Evolutionary conservation across 2,113 vertebrate genomes (phyloP).

Genomic region (Carlito syrichta): DNA sequence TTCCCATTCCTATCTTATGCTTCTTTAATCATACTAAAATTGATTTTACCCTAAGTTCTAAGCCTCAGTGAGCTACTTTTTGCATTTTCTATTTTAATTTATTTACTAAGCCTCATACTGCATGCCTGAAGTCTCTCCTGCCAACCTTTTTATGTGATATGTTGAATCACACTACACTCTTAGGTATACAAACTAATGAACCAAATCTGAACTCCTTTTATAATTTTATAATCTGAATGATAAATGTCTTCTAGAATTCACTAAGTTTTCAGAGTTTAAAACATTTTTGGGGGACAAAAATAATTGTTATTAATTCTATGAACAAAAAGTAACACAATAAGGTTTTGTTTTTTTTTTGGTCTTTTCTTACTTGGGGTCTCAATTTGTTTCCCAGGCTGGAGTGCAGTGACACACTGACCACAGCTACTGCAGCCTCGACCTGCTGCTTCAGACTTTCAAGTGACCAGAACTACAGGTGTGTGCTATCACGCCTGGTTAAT

Average conservation of each 20-base stretch:
- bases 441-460: too few species aligned
- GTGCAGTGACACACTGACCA: too few species aligned
- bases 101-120: not conserved
- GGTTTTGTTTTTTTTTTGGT: not conserved
- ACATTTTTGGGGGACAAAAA: not conserved
- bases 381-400: too few species aligned
- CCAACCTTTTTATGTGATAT: not conserved
- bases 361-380: too few species aligned
- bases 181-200: not conserved
- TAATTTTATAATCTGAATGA: conserved; percentile 2
- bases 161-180: not conserved
- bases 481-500: too few species aligned
- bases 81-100: conserved; percentile 42
- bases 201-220: not conserved
- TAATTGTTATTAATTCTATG: not conserved
- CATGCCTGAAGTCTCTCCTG: not conserved
- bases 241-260: not conserved
- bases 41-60: not conserved
- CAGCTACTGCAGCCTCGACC: too few species aligned
- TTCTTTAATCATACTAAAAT: conserved; percentile 39
- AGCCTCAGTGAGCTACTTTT: not conserved
- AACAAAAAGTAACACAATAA: not conserved
- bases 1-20: not conserved
- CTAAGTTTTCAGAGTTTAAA: not conserved
- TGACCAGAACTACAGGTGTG: too few species aligned